Percentiles rank a stretch among this genome's conserved stretches.
Evolutionary conservation across 2,797 vertebrate species (phyloP).

Genomic region (Anguilla pacifica): DNA sequence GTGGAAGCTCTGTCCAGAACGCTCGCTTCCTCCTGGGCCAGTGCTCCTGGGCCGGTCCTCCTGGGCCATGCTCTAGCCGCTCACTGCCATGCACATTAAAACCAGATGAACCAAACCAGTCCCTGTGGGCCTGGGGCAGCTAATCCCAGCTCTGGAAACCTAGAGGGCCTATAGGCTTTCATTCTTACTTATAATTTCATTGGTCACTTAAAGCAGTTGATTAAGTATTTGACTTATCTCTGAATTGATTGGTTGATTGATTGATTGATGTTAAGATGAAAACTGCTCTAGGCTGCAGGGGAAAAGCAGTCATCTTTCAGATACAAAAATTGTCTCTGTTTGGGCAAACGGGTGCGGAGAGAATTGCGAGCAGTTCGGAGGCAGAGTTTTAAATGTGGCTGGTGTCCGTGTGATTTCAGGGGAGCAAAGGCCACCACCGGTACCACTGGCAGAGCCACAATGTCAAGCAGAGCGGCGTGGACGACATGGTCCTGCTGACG

Average conservation of each 20-base stretch:
- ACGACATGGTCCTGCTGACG: slow-evolving; percentile 95
- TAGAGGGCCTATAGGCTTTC: neutral
- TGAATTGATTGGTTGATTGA: neutral
- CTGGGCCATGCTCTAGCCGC: neutral
- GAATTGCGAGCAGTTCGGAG: slow-evolving; percentile 38
- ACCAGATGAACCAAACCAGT: neutral
- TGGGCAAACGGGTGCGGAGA: neutral
- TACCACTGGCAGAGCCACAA: slow-evolving; percentile 99
- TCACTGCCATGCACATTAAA: neutral
- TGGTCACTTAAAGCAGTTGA: neutral
- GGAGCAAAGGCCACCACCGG: slow-evolving; percentile 93
- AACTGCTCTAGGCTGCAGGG: neutral
- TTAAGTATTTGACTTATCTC: neutral
- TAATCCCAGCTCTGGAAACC: neutral
- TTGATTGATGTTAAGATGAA: neutral
- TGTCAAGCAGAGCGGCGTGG: slow-evolving; percentile 95
- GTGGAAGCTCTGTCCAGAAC: neutral
- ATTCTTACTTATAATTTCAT: neutral
- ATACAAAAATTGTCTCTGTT: neutral
- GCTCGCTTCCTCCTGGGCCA: neutral
- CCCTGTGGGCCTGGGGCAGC: neutral
- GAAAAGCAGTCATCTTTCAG: neutral
- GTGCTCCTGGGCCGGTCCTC: neutral
- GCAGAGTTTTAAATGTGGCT: slow-evolving; percentile 34
- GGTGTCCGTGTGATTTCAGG: slow-evolving; percentile 71